Conservation (phyloP, 2,797 vertebrate genomes). For the Buceros bicornis region DNA sequence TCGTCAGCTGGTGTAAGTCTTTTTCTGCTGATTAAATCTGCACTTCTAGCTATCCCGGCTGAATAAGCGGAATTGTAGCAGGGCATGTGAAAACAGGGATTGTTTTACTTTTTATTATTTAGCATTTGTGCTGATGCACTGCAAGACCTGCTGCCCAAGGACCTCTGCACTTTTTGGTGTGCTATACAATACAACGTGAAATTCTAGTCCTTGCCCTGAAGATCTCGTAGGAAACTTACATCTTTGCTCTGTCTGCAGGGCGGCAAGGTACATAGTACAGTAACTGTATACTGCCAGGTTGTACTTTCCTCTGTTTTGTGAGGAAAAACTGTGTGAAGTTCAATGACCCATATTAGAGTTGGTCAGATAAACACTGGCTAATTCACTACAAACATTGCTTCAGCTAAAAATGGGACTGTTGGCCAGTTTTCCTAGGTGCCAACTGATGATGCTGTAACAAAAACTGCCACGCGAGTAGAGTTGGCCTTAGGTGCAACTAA, state of each 20-base stretch:
- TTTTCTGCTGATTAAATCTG: neutral
- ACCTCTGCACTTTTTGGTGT: fast-evolving
- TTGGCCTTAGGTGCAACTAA: neutral
- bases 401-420: neutral
- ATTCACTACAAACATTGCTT: neutral
- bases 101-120: neutral
- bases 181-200: neutral
- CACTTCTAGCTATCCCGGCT: neutral
- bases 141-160: neutral
- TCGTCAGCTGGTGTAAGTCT: fast-evolving
- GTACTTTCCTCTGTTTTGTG: neutral
- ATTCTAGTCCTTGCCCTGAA: fast-evolving
- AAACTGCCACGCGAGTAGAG: neutral
- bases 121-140: neutral
- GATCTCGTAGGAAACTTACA: fast-evolving
- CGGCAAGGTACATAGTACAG: neutral
- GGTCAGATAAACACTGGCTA: conserved; percentile 13
- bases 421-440: neutral
- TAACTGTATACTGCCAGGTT: neutral
- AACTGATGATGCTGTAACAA: neutral
- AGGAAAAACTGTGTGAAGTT: neutral
- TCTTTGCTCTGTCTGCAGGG: neutral
- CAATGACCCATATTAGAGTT: neutral
- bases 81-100: neutral
- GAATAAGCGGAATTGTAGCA: neutral